Percentiles rank a stretch among this genome's conserved stretches.
phyloP scores from a whole-genome alignment of 2,113 vertebrate genomes.

The Amphiprion ocellaris region DNA sequence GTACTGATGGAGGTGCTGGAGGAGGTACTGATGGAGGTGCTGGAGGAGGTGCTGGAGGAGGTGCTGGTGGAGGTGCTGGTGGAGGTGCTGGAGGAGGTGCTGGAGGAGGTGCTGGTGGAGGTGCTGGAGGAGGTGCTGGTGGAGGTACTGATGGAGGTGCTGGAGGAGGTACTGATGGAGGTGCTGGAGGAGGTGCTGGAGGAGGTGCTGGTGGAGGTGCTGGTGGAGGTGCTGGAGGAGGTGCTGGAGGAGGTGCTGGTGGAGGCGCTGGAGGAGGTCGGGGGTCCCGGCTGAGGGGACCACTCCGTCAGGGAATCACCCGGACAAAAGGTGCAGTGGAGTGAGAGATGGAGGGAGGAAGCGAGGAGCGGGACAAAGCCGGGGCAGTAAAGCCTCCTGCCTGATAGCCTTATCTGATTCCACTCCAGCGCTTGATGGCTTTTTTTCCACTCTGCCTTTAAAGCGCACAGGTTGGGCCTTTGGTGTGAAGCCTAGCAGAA shows the following conservation, averaged over 20 bases:
- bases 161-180: no score
- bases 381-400: conserved; percentile 87
- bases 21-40: no score
- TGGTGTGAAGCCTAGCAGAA: conserved; percentile 86
- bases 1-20: no score
- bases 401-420: conserved; percentile 93
- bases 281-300: conserved; percentile 65
- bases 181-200: no score
- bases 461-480: conserved; percentile 88
- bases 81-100: no score
- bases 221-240: no score
- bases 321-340: conserved; percentile 96
- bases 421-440: conserved; percentile 82
- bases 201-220: no score
- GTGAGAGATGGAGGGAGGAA: conserved; percentile 94
- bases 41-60: no score
- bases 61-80: no score
- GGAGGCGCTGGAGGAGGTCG: conserved; percentile 30
- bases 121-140: no score
- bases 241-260: no score
- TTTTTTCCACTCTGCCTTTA: conserved; percentile 75
- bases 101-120: no score
- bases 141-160: not conserved
- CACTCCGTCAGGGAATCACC: conserved; percentile 88
- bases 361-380: conserved; percentile 91